phyloP scores from a whole-genome alignment of 2,888 invertebrate genomes.

The Baccha elongata region DNA sequence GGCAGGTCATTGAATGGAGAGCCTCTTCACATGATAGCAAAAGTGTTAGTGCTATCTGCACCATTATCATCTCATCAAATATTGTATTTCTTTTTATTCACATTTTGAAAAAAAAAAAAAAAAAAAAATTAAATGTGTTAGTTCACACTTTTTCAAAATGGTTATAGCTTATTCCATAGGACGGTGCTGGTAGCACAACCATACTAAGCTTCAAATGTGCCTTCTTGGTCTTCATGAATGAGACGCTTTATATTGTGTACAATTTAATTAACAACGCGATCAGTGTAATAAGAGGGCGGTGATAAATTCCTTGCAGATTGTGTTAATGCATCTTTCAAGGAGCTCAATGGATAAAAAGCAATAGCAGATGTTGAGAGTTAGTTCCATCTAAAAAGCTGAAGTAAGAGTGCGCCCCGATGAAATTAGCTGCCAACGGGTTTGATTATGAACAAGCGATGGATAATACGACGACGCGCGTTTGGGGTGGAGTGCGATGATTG shows the following conservation, averaged over 20 bases:
- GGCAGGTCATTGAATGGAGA: slow-evolving; percentile 64
- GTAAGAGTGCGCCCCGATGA: slow-evolving; percentile 27
- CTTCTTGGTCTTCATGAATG: slow-evolving; percentile 38
- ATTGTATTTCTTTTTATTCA: not conserved
- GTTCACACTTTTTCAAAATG: slow-evolving; percentile 63
- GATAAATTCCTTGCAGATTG: slow-evolving; percentile 59
- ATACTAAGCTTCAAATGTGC: slow-evolving; percentile 4
- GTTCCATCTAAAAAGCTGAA: not conserved
- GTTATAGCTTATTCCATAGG: not conserved
- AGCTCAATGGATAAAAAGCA: not conserved
- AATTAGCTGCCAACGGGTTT: slow-evolving; percentile 68
- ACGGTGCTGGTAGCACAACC: not conserved
- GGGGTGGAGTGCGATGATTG: slow-evolving; percentile 71
- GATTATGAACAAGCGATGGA: slow-evolving; percentile 37
- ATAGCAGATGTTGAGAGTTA: slow-evolving; percentile 41
- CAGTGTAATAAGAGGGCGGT: slow-evolving; percentile 65
- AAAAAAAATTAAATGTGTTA: slow-evolving; percentile 36
- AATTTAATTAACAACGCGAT: slow-evolving; percentile 70
- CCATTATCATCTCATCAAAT: slow-evolving; percentile 41
- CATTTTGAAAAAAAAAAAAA: not conserved
- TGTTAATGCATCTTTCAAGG: slow-evolving; percentile 37
- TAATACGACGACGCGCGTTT: slow-evolving; percentile 32
- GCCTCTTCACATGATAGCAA: slow-evolving; percentile 1
- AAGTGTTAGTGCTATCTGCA: not conserved
- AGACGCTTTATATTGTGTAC: slow-evolving; percentile 67